Evolutionary conservation across 2,888 invertebrate genomes (phyloP).

Genomic region (Myopa tessellatipennis): DNA sequence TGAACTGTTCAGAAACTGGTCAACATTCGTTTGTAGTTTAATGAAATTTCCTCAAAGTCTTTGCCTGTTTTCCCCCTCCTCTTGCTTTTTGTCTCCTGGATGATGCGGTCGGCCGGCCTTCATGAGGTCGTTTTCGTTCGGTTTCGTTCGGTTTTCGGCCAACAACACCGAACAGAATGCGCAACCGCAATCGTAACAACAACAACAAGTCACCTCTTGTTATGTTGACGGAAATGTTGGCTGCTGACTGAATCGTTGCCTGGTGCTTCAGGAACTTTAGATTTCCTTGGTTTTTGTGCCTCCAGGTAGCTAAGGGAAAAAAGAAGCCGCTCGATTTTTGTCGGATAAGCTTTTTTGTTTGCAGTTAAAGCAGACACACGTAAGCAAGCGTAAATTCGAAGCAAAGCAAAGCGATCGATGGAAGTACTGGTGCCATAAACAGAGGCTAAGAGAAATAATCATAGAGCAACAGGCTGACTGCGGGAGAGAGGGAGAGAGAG

Average conservation of each 20-base stretch:
- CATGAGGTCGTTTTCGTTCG: neutral
- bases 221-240: conserved; percentile 9
- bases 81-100: too few relatives aligned
- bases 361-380: conserved; percentile 21
- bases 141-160: too few relatives aligned
- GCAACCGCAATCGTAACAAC: neutral
- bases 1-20: too few relatives aligned
- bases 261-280: neutral
- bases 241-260: neutral
- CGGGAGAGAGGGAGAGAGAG: conserved; percentile 1
- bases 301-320: neutral
- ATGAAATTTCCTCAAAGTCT: too few relatives aligned
- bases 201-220: conserved; percentile 10
- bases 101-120: neutral
- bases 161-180: neutral
- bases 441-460: neutral
- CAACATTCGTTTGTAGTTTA: too few relatives aligned
- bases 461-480: neutral
- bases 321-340: neutral
- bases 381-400: conserved; percentile 14
- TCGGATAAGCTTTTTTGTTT: neutral
- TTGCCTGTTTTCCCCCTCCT: too few relatives aligned
- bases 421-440: neutral
- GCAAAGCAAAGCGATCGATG: neutral
- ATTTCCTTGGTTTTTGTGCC: neutral